These are phyloP conservation scores for Laticauda laticaudata DNA, from an alignment of 2,113 vertebrate species.

Conservation along the genomic window DNA sequence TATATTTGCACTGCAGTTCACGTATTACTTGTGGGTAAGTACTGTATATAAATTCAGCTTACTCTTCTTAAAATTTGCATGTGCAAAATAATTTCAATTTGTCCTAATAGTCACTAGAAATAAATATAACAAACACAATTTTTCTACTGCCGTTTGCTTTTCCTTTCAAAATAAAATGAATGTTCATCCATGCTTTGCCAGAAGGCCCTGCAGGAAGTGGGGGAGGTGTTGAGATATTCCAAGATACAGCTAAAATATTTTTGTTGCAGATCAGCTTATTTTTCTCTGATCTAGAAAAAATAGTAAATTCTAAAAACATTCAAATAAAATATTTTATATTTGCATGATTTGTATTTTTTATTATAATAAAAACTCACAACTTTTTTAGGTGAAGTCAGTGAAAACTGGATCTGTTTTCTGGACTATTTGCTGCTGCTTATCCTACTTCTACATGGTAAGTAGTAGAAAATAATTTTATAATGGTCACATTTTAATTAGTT, in stretches of 20 bases:
- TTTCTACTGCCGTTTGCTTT: not conserved
- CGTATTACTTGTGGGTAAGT: slow-evolving; percentile 99
- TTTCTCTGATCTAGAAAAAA: not conserved
- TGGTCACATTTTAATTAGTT: not conserved
- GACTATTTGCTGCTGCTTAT: slow-evolving; percentile 94
- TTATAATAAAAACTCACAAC: slow-evolving; percentile 2
- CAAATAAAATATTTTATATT: not conserved
- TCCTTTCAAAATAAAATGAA: not conserved
- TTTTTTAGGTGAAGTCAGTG: slow-evolving; percentile 89
- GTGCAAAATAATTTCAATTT: not conserved
- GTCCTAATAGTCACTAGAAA: not conserved
- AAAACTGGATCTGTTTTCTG: slow-evolving; percentile 97
- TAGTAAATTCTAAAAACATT: not conserved
- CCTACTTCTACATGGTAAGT: slow-evolving; percentile 97
- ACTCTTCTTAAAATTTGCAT: not conserved
- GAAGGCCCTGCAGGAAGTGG: no score
- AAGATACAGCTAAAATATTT: not conserved
- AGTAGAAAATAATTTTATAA: not conserved
- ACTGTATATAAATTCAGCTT: not conserved
- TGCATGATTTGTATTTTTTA: slow-evolving; percentile 13
- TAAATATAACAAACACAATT: not conserved
- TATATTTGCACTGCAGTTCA: slow-evolving; percentile 99
- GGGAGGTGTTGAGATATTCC: no score
- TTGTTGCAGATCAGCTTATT: not conserved
- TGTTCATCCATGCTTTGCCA: no score